Conservation (phyloP, 2,888 invertebrate species). For the Choreutis nemorana region DNA sequence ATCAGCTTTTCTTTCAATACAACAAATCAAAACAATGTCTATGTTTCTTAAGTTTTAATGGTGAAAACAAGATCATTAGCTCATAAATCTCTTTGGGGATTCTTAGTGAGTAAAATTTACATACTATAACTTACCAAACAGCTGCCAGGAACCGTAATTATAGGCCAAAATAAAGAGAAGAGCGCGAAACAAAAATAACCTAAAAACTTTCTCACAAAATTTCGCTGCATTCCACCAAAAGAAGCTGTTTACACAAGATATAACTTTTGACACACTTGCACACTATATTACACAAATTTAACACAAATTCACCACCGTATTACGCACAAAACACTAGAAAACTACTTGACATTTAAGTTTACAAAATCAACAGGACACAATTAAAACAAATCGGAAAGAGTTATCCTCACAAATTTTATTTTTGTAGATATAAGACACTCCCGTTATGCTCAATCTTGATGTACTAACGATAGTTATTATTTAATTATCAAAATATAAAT, state of each 20-base stretch:
- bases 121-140: constrained; percentile 57
- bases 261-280: constrained; percentile 27
- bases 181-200: constrained; percentile 63
- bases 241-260: constrained; percentile 5
- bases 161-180: constrained; percentile 26
- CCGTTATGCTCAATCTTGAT: constrained; percentile 44
- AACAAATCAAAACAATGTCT: no score
- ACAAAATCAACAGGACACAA: no score
- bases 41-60: no score
- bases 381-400: no score
- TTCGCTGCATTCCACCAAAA: constrained; percentile 4
- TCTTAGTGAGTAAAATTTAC: constrained; percentile 43
- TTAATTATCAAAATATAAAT: constrained; percentile 23
- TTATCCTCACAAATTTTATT: constrained; percentile 12
- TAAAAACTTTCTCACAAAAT: constrained; percentile 16
- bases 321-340: constrained; percentile 39
- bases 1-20: no score
- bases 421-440: constrained; percentile 13
- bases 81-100: constrained; percentile 26
- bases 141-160: constrained; percentile 30
- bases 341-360: constrained; percentile 51
- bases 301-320: constrained; percentile 12
- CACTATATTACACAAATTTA: constrained; percentile 17
- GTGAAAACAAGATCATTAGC: not conserved
- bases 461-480: constrained; percentile 21